These are phyloP conservation scores for Listronotus bonariensis DNA, from an alignment of 1,140 invertebrate genomes.

Conservation along the genomic window DNA sequence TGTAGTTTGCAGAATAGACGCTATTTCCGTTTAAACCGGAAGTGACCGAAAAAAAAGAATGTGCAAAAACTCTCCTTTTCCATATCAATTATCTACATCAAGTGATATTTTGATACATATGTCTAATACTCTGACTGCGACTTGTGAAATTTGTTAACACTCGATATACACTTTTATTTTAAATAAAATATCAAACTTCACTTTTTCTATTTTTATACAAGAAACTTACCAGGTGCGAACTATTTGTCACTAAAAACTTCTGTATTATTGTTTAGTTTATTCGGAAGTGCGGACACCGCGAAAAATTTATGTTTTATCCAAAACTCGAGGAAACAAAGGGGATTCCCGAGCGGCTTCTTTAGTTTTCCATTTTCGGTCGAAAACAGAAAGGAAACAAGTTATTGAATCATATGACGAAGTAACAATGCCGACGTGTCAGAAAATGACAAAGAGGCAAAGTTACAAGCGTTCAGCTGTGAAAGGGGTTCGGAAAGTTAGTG, in stretches of 20 bases:
- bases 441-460: conserved; percentile 23
- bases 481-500: background rate
- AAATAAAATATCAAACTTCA: no score
- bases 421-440: conserved; percentile 25
- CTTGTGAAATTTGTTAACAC: no score
- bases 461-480: conserved; percentile 14
- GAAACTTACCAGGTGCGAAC: no score
- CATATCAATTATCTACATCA: no score
- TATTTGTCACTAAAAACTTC: conserved; percentile 1
- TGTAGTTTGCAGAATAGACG: no score
- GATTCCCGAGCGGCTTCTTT: conserved; percentile 20
- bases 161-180: no score
- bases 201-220: no score
- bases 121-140: no score
- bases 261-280: conserved; percentile 2
- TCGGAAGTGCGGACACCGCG: conserved; percentile 16
- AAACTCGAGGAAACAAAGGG: background rate
- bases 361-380: conserved; percentile 21
- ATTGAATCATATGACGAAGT: conserved; percentile 30
- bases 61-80: no score
- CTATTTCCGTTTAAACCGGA: no score
- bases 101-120: no score
- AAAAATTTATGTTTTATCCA: conserved; percentile 19
- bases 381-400: conserved; percentile 30
- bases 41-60: no score